These are phyloP conservation scores for Lacanobia wlatinum DNA, from an alignment of 2,888 invertebrate genomes.

Conservation along the genomic window DNA sequence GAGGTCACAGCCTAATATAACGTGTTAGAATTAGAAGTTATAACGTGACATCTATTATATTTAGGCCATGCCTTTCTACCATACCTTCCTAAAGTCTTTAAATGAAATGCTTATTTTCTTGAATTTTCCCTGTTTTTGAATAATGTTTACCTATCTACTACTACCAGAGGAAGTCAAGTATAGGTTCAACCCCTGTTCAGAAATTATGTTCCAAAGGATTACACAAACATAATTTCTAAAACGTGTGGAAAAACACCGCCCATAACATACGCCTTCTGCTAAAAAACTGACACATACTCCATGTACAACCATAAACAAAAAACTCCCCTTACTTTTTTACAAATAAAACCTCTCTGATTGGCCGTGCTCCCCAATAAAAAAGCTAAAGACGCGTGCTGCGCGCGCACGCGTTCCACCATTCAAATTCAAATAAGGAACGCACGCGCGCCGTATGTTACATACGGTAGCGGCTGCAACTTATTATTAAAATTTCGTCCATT, in stretches of 20 bases:
- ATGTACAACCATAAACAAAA: constrained; percentile 75
- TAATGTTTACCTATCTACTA: background rate
- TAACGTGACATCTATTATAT: background rate
- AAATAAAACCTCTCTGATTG: constrained; percentile 81
- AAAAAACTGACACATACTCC: constrained; percentile 74
- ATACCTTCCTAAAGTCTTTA: background rate
- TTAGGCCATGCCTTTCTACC: background rate
- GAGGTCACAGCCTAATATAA: background rate
- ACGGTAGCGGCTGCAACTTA: constrained; percentile 85
- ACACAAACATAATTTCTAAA: background rate
- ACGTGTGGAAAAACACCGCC: constrained; percentile 38
- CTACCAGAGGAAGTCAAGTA: background rate
- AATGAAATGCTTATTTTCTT: background rate
- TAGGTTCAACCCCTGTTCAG: too few relatives aligned
- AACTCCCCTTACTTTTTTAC: constrained; percentile 86
- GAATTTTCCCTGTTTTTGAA: too few relatives aligned
- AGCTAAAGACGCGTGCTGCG: constrained; percentile 85
- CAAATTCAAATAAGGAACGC: constrained; percentile 86
- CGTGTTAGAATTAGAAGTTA: too few relatives aligned
- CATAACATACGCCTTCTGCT: constrained; percentile 75
- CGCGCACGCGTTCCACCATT: constrained; percentile 83
- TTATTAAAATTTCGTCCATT: constrained; percentile 82
- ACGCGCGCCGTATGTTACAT: constrained; percentile 83
- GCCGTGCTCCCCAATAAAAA: constrained; percentile 85
- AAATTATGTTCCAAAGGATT: background rate